phyloP scores from a whole-genome alignment of 2,113 vertebrate species.

The Rhombomys opimus region DNA sequence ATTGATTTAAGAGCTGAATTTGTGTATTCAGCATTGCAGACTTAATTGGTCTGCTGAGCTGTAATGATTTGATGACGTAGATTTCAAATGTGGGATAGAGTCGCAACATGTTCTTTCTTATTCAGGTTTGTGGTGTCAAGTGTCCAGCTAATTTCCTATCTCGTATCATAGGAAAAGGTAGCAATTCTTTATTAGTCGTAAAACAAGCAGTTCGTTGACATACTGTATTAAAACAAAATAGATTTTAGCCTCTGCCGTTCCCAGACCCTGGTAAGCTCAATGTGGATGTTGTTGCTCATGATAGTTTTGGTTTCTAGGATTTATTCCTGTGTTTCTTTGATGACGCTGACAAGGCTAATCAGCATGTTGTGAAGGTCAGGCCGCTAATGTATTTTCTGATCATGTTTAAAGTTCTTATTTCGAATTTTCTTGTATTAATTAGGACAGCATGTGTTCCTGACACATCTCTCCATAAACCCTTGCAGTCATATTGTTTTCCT shows the following conservation, averaged over 20 bases:
- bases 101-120: background rate
- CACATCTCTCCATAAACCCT: background rate
- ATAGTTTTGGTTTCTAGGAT: background rate
- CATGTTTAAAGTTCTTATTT: conserved; percentile 11
- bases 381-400: background rate
- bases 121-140: background rate
- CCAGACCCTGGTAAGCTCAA: background rate
- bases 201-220: background rate
- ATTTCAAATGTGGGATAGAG: background rate
- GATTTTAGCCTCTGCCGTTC: background rate
- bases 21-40: background rate
- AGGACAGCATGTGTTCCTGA: background rate
- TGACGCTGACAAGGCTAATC: background rate
- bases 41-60: background rate
- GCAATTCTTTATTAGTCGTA: background rate
- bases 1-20: background rate
- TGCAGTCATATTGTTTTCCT: background rate
- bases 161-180: conserved; percentile 17
- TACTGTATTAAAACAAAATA: conserved; percentile 17
- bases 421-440: background rate
- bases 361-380: background rate
- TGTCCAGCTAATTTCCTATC: background rate
- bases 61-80: background rate
- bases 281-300: background rate
- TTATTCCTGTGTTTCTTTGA: background rate